Evolutionary conservation across 1,140 invertebrate species (phyloP).

Genomic region (Hydropsyche tenuis): DNA sequence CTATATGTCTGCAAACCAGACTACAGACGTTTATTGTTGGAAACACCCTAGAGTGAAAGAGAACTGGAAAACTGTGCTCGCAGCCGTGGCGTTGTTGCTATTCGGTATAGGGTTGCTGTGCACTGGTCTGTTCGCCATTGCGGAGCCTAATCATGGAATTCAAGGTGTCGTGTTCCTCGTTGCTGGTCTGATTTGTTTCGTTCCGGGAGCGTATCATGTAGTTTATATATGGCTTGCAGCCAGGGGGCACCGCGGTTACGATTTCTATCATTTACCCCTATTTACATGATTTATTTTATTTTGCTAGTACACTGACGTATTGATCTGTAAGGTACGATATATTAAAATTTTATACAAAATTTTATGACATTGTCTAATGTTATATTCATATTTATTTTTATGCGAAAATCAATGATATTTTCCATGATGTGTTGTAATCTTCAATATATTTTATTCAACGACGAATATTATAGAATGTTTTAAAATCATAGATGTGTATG

Average conservation of each 20-base stretch:
- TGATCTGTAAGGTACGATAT: too few relatives aligned
- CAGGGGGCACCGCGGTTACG: conserved; percentile 79
- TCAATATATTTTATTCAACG: too few relatives aligned
- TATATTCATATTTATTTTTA: too few relatives aligned
- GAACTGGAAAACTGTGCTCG: conserved; percentile 84
- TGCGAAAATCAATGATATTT: too few relatives aligned
- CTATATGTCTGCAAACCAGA: conserved; percentile 68
- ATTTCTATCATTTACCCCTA: conserved; percentile 82
- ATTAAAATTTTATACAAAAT: too few relatives aligned
- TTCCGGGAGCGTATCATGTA: conserved; percentile 81
- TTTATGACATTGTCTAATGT: too few relatives aligned
- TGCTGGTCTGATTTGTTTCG: conserved; percentile 81
- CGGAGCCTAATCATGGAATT: conserved; percentile 72
- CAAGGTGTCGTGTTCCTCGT: conserved; percentile 83
- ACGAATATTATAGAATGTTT: too few relatives aligned
- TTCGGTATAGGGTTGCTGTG: conserved; percentile 77
- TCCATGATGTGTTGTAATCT: too few relatives aligned
- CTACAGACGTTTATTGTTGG: conserved; percentile 72
- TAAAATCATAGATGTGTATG: too few relatives aligned
- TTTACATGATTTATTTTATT: conserved; percentile 67
- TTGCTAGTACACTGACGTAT: too few relatives aligned
- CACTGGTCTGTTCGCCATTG: conserved; percentile 75
- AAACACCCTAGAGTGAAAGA: conserved; percentile 82
- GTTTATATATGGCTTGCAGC: conserved; percentile 84
- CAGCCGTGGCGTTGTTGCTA: conserved; percentile 75